Evolutionary conservation across 2,113 vertebrate genomes (phyloP), one percentile per base, ranked within the genome.

Genomic region (Oreotrochilus melanogaster): DNA sequence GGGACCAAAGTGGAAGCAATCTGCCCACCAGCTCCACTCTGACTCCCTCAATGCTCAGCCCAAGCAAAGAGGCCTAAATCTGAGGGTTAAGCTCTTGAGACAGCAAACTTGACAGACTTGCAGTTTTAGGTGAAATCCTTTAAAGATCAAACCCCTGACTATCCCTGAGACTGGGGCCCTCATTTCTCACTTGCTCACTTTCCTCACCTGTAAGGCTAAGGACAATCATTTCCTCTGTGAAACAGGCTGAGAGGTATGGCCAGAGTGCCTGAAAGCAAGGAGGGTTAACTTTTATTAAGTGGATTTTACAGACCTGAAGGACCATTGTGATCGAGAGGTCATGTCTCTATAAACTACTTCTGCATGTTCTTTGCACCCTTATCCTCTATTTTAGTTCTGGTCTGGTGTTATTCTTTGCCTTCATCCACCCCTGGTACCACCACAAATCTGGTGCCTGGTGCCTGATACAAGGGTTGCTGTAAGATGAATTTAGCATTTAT

Each of bases 241-340:
- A 95, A 65, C 5, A 61, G 39, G 51, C 69, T 82, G 83, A 92
- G 53, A 71, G 31, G 31, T 82, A 91, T 37, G 45, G 84, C 89
- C 58, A 80, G 89, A 87, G 31, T 58, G 53, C 57, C 61, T 1
- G 4, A 85, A 92, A 78, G 70, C 65, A 81, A 76, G 71, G 47
- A 75, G 50, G 91, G 18, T 61, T 95, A 89, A 94, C 84, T 95
- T 81, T 43, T 79, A 84, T 89, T 95, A 85, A 86, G 84, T 76
- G 71, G 61, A 69, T 97, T 96, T 53, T 87, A 62, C 71, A 86
- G 92, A 72, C 86, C 86, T 81, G 86, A 57, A 97, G 66, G 81
- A 78, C 70, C 1, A 0, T 24, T 92, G 67, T 65, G 74, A 91
- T 96, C 6, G 0, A 66, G 78, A 81, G 45, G 54, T 82, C 73